A percentile compares a stretch with the other conserved stretches of the same genome.
Evolutionary conservation across 2,888 invertebrate species (phyloP).

Genomic region (Ormyrus pomaceus): DNA sequence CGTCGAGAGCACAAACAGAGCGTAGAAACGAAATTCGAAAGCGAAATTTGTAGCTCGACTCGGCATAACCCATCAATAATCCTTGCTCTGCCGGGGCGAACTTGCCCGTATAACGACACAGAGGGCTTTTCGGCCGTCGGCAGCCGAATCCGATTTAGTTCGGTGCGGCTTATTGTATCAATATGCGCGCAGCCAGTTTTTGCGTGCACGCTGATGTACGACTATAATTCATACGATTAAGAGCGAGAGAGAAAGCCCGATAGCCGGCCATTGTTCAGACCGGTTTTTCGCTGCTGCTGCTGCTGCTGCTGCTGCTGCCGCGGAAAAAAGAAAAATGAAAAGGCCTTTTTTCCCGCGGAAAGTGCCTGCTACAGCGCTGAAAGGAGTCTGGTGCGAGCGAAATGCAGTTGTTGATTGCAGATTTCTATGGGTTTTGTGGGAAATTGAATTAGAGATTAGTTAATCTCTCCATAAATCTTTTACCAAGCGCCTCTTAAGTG

Average conservation of each 20-base stretch:
- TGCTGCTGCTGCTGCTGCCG: no score
- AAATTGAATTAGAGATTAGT: neutral
- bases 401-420: no score
- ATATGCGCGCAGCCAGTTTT: constrained; percentile 28
- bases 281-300: no score
- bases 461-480: neutral
- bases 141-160: constrained; percentile 43
- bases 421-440: neutral
- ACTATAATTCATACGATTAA: constrained; percentile 46
- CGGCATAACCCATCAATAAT: constrained; percentile 46
- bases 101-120: constrained; percentile 10
- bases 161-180: constrained; percentile 43
- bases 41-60: constrained; percentile 23
- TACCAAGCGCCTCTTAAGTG: no score
- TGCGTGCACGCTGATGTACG: neutral
- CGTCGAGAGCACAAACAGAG: constrained; percentile 1
- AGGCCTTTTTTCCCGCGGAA: no score
- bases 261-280: no score
- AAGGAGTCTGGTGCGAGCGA: no score
- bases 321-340: no score
- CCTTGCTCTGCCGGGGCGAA: neutral
- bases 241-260: no score
- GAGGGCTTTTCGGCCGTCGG: no score
- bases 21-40: constrained; percentile 42
- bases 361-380: no score